Base-by-base conservation (phyloP, 1,140 invertebrate species). In the Anthonomus grandis region DNA sequence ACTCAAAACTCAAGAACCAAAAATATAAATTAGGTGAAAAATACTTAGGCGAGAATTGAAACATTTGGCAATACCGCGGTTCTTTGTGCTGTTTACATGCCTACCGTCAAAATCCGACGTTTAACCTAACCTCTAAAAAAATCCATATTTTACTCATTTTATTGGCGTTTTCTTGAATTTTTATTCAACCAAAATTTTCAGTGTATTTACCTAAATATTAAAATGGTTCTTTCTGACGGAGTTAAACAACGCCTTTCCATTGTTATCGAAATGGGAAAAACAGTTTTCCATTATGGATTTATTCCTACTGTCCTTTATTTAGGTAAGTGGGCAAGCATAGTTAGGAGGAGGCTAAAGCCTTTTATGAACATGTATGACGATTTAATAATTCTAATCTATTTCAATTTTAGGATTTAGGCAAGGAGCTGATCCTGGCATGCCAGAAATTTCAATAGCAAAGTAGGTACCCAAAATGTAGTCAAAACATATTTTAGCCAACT, bases 271-370 rank as follows among this genome's bases (percentile, higher is more conserved):
- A 59, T 79, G 2, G 74, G 76, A 3, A 85, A 85, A 71, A 79
- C 77, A 3, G 71, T 81, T 44, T 86, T 86, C 55, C 84, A 86
- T 63, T 86, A 83, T 79, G 83, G 82, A 23, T 86, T 86, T 44
- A 81, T 86, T 55, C 84, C 84, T 1, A 76, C 82, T 9, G 78
- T 86, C 22, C 61, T 86, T 3, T 86, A 83, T 74, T 75, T 86
- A 75, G 84, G 84, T 86, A 78, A 79, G 74, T 69, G n/a, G n/a
- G n/a, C n/a, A n/a, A n/a, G n/a, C n/a, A n/a, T n/a, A n/a, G n/a
- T n/a, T n/a, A n/a, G n/a, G n/a, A n/a, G n/a, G n/a, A n/a, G n/a
- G n/a, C n/a, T n/a, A n/a, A n/a, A n/a, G n/a, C n/a, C n/a, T n/a
- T n/a, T n/a, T n/a, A n/a, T n/a, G 41, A 12, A 24, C 12, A 8